Percentiles rank a stretch among this genome's conserved stretches.
These are phyloP conservation scores for Nymphalis c-album DNA, from an alignment of 2,888 invertebrate species.

Conservation along the genomic window DNA sequence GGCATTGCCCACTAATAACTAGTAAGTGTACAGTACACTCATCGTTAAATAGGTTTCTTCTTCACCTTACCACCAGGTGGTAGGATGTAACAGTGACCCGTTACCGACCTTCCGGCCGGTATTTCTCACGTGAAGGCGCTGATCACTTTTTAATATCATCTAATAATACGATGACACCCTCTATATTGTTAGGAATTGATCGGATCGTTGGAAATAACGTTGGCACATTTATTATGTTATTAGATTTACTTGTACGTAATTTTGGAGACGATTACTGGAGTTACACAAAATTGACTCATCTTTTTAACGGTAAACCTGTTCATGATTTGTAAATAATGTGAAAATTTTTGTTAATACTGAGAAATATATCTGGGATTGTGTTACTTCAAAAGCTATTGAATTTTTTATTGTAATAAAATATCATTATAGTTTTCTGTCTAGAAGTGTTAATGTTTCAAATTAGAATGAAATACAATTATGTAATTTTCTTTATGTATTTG, in stretches of 20 bases:
- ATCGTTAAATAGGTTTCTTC: too few relatives aligned
- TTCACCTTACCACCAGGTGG: constrained; percentile 42
- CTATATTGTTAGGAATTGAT: constrained; percentile 45
- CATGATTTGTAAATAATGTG: too few relatives aligned
- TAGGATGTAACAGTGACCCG: constrained; percentile 48
- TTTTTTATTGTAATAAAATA: not conserved
- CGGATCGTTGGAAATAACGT: constrained; percentile 42
- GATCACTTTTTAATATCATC: constrained; percentile 51
- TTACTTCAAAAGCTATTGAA: not conserved
- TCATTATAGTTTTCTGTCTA: not conserved
- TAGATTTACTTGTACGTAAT: constrained; percentile 6
- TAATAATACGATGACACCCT: constrained; percentile 39
- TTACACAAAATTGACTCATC: not conserved
- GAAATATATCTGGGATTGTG: not conserved
- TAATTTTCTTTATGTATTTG: too few relatives aligned
- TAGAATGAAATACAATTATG: too few relatives aligned
- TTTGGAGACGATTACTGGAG: not conserved
- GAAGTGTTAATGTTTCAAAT: too few relatives aligned
- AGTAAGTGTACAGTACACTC: too few relatives aligned
- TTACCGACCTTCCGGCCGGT: constrained; percentile 48
- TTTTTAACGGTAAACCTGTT: not conserved
- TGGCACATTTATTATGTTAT: constrained; percentile 9
- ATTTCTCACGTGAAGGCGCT: constrained; percentile 46
- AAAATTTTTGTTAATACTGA: not conserved
- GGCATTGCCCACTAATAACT: too few relatives aligned